Evolutionary conservation across 1,140 invertebrate genomes (phyloP).

Genomic region (Lysiphlebus fabarum): DNA sequence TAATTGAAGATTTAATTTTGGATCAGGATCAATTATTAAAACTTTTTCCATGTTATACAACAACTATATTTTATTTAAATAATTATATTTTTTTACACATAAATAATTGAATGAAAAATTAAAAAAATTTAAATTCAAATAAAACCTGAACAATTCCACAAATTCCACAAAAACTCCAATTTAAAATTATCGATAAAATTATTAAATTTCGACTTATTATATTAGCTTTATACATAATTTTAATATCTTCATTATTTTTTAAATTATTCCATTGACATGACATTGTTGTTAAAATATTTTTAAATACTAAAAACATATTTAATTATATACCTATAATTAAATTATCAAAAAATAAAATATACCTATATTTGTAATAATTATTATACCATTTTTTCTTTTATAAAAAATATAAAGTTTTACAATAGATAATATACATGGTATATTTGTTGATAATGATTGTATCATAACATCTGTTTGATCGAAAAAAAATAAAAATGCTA

Average conservation of each 20-base stretch:
- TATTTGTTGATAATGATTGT: not conserved
- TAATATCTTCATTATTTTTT: not conserved
- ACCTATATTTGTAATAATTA: no score
- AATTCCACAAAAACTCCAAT: no score
- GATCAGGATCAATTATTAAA: constrained; percentile 1
- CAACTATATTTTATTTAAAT: no score
- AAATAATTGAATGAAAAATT: no score
- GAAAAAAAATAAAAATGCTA: not conserved
- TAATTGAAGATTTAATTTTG: constrained; percentile 12
- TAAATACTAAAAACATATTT: not conserved
- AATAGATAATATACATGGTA: not conserved
- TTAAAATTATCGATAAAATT: not conserved
- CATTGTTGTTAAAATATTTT: constrained; percentile 9
- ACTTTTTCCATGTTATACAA: constrained; percentile 11
- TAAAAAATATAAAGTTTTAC: not conserved
- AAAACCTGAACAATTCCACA: no score
- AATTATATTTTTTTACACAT: no score
- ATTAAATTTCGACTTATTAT: constrained; percentile 1
- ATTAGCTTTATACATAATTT: constrained; percentile 16
- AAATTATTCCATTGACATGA: constrained; percentile 19
- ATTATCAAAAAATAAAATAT: no score
- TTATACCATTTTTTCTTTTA: not conserved
- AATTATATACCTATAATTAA: no score
- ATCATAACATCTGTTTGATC: constrained; percentile 1
- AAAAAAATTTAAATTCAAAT: no score